Percentiles rank a stretch among this genome's conserved stretches.
These are phyloP conservation scores for Apamea crenata DNA, from an alignment of 2,888 invertebrate genomes.

Conservation along the genomic window DNA sequence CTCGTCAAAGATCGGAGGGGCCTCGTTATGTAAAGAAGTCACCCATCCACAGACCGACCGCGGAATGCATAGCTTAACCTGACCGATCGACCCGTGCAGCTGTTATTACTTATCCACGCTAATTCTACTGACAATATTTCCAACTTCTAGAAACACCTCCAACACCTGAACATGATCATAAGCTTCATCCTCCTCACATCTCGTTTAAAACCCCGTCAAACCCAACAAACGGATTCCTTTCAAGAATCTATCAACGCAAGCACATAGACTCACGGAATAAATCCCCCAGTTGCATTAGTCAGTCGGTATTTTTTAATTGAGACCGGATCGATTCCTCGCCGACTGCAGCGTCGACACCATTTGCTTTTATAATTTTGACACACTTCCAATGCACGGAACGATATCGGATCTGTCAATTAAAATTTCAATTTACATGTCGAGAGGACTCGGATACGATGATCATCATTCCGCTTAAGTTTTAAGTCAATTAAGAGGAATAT, in stretches of 20 bases:
- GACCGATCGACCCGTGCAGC: no score
- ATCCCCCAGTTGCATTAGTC: slow-evolving; percentile 59
- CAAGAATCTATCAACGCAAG: slow-evolving; percentile 32
- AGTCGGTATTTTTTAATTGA: slow-evolving; percentile 69
- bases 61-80: no score
- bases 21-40: no score
- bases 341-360: slow-evolving; percentile 58
- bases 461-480: slow-evolving; percentile 31
- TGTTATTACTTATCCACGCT: no score
- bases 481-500: slow-evolving; percentile 27
- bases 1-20: no score
- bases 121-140: no score
- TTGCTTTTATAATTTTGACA: slow-evolving; percentile 76
- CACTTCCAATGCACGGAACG: slow-evolving; percentile 61
- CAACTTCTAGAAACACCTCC: no score
- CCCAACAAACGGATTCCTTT: slow-evolving; percentile 22
- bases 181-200: neutral
- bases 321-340: slow-evolving; percentile 58
- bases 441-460: slow-evolving; percentile 21
- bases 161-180: neutral
- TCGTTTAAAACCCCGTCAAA: neutral
- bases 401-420: slow-evolving; percentile 66
- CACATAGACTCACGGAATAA: slow-evolving; percentile 36
- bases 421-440: slow-evolving; percentile 64
- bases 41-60: no score